A percentile compares a stretch with the other conserved stretches of the same genome.
These are phyloP conservation scores for Drosophila elegans DNA, from an alignment of 1,140 invertebrate species.

Conservation along the genomic window DNA sequence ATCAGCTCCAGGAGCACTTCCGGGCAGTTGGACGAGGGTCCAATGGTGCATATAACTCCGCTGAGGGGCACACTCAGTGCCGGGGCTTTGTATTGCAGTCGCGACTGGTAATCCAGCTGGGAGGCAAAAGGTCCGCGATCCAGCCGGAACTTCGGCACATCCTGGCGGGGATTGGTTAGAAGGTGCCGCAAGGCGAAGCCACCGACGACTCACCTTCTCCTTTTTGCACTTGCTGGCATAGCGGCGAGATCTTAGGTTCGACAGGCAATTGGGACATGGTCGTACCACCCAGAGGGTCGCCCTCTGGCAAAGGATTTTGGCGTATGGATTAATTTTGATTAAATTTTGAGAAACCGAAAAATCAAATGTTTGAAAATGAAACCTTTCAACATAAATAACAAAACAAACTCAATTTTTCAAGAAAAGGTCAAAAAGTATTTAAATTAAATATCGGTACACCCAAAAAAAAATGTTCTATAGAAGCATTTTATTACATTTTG, in stretches of 20 bases:
- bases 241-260: neutral
- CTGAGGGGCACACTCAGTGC: conserved; percentile 92
- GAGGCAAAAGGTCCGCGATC: conserved; percentile 56
- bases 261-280: neutral
- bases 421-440: no score
- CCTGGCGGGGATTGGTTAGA: neutral
- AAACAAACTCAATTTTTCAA: neutral
- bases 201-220: neutral
- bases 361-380: neutral
- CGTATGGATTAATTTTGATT: conserved; percentile 42
- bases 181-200: neutral
- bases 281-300: neutral
- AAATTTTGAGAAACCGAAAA: conserved; percentile 7
- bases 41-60: conserved; percentile 95
- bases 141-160: neutral
- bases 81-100: conserved; percentile 94
- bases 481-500: no score
- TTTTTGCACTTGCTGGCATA: conserved; percentile 9
- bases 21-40: conserved; percentile 94
- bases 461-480: no score
- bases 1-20: conserved; percentile 96
- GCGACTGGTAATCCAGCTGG: conserved; percentile 94
- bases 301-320: conserved; percentile 8
- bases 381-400: neutral
- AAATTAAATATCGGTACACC: no score